Evolutionary conservation across 2,113 vertebrate species (phyloP).

Genomic region (Protomyctophum bolini): DNA sequence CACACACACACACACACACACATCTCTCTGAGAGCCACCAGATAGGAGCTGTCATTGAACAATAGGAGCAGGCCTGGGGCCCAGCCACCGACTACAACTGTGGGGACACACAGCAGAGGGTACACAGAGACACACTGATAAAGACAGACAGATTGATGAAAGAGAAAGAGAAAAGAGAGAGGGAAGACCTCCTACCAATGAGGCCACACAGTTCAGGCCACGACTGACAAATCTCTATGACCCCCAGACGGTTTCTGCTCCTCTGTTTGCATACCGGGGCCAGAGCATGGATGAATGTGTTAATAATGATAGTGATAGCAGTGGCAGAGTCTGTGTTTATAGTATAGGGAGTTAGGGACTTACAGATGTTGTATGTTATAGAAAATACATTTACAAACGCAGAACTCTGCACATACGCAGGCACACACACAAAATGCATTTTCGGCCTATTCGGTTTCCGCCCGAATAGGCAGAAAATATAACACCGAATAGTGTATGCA

Average conservation of each 20-base stretch:
- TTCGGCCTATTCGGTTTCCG: no score
- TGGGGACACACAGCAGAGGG: constrained; percentile 19
- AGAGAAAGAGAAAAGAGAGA: constrained; percentile 21
- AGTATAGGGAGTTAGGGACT: no score
- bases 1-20: constrained; percentile 28
- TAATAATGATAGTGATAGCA: background rate
- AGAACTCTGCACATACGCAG: background rate
- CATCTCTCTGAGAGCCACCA: constrained; percentile 36
- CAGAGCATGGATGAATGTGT: background rate
- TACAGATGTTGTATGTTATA: background rate
- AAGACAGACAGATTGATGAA: constrained; percentile 50
- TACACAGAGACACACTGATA: constrained; percentile 58
- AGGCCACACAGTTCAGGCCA: constrained; percentile 63
- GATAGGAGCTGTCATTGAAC: constrained; percentile 63
- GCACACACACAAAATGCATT: no score
- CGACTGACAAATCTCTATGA: constrained; percentile 46
- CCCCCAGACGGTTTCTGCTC: constrained; percentile 26
- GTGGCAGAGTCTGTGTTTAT: background rate
- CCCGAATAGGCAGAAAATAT: no score
- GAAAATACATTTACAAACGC: no score
- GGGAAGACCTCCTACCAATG: constrained; percentile 59
- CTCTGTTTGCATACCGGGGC: constrained; percentile 21
- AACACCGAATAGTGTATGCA: no score
- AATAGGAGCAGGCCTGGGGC: constrained; percentile 48
- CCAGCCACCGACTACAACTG: constrained; percentile 6